These are phyloP conservation scores for Heliconius hermathena DNA, from an alignment of 1,140 invertebrate genomes.

Conservation along the genomic window DNA sequence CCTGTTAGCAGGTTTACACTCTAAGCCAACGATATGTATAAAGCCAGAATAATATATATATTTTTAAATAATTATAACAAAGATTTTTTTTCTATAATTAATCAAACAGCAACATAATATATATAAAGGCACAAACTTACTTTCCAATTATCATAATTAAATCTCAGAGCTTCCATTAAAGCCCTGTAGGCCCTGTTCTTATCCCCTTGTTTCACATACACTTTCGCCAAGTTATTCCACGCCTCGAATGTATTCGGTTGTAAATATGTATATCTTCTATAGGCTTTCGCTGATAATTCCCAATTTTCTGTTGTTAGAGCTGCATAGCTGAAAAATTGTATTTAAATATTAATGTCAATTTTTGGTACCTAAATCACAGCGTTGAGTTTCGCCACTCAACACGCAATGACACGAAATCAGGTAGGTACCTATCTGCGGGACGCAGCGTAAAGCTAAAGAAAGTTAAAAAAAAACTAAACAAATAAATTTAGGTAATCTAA, in stretches of 20 bases:
- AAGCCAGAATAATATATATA: too few relatives aligned
- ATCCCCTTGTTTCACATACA: constrained; percentile 93
- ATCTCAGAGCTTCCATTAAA: constrained; percentile 94
- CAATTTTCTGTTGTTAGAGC: constrained; percentile 91
- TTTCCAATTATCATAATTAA: constrained; percentile 97
- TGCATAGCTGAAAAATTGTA: constrained; percentile 83
- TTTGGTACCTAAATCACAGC: too few relatives aligned
- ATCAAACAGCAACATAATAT: background rate
- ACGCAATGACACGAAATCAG: too few relatives aligned
- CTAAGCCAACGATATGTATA: too few relatives aligned
- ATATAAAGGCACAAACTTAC: constrained; percentile 48
- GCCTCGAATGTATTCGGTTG: constrained; percentile 96
- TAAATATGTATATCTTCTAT: constrained; percentile 92
- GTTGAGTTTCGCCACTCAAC: too few relatives aligned
- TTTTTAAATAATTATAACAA: too few relatives aligned
- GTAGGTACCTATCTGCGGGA: too few relatives aligned
- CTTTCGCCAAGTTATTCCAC: constrained; percentile 98
- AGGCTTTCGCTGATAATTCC: constrained; percentile 91
- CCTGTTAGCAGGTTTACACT: too few relatives aligned
- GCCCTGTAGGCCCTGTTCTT: constrained; percentile 92
- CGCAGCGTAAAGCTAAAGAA: background rate
- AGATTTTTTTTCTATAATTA: background rate
- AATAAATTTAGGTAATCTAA: too few relatives aligned
- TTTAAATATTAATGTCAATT: background rate
- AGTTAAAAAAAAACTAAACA: background rate